Evolutionary conservation across 37 sponge, comb jelly and placozoan genomes (phyloP), one percentile per base, ranked within the genome.

Genomic region (Cliona cf. orientalis): DNA sequence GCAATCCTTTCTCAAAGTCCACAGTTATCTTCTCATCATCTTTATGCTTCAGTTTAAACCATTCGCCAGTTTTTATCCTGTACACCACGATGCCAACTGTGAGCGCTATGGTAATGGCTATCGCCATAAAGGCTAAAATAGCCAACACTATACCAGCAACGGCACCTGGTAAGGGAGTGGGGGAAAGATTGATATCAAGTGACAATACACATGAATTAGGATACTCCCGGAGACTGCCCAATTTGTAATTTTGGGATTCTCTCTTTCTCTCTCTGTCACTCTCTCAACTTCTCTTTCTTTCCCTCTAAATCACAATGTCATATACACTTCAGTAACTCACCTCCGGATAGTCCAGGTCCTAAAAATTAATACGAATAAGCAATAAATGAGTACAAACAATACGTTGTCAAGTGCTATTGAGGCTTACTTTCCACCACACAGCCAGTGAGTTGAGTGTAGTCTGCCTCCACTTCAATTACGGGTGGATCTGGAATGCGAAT

Each of bases 1-100:
- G 67, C 67, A 66, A 40, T 21, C 3, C 37, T 40, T 66, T 66
- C 37, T 66, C 67, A 66, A 66, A 66, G 67, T 35, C 5, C 19
- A 31, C 67, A 66, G 67, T 66, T 19, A 66, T 5, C 3, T 35
- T 5, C 5, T 66, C 67, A 66, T 66, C 67, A 66, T 31, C 67
- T 5, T 31, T 31, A 3, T 35, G 40, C 7, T 7, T 62, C 4
- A 66, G 35, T 34, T 31, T 66, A 21, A 66, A 66, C 67, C 67
- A 66, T 5, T 66, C 21, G 7, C 67, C 67, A 29, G 67, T 66
- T 19, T 34, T 29, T 19, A 66, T 21, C 12, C 67, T 38, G 19
- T 66, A 66, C 7, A 66, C 67, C 28, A 66, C 4, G 9, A 66
- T 9, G 11, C 34, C 21, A 3, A 66, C 39, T 7, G 38, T 40